Evolutionary conservation across 2,888 invertebrate genomes (phyloP), one percentile per base, ranked within the genome.

Genomic region (Cyclophora punctaria): DNA sequence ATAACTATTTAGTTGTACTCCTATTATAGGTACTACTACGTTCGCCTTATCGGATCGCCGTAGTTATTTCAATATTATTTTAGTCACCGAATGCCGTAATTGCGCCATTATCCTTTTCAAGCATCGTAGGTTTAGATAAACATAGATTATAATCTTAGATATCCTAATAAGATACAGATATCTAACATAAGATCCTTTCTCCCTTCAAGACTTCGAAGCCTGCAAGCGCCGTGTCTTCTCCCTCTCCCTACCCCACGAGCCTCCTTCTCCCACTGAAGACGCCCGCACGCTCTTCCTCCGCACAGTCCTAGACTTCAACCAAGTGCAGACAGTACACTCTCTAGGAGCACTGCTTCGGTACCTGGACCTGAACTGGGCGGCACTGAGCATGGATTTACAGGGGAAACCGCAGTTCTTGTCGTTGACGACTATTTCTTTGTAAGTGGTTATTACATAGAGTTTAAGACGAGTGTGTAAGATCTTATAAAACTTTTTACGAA

Each of bases 331-430:
- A 53, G 87, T 95, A 3, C 91, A 94, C 65, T 92, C 95, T 0
- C 73, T 93, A 3, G 96, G 95, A 3, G 92, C 93, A 0, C 77
- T 96, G 43, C 76, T 96, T 33, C 90, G 92, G 64, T 94, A 92
- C 71, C 67, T 95, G 41, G 94, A 95, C 59, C 88, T 90, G 48
- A 90, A 92, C 68, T 93, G 92, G 91, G 82, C 87, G 7, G 76
- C 82, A 6, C 56, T 91, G 44, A 77, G 78, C 62, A 77, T 88
- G 67, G 87, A 90, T 78, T 70, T 87, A 71, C 69, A 84, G 68
- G 74, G 86, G 58, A 74, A 83, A 50, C 83, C 90, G 3, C 80
- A 85, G 62, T 91, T 90, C 62, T 62, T 91, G 49, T 82, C 86
- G 54, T 71, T 94, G 46, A 89, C 88, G 57, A 89, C 88, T 56